Evolutionary conservation across 2,797 vertebrate species (phyloP).

Genomic region (Spea hammondii): DNA sequence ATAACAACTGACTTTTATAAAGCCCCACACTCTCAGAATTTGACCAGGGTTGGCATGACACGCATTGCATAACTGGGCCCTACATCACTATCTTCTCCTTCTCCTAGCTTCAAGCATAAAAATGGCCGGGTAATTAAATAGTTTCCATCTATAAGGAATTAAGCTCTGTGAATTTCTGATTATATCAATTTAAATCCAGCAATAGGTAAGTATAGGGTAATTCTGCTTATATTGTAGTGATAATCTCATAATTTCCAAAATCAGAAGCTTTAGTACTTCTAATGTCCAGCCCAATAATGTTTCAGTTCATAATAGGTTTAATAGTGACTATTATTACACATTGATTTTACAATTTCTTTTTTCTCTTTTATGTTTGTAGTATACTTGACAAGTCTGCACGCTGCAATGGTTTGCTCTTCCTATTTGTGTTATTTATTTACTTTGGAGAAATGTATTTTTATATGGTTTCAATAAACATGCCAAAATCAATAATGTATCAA

Average conservation of each 20-base stretch:
- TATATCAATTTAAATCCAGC: conserved; percentile 55
- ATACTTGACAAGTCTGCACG: conserved; percentile 45
- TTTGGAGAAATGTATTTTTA: conserved; percentile 41
- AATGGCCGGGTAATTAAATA: too few species aligned
- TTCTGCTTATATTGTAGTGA: conserved; percentile 62
- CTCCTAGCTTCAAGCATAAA: too few species aligned
- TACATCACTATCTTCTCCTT: too few species aligned
- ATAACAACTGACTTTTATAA: too few species aligned
- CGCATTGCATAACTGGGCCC: too few species aligned
- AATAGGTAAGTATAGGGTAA: conserved; percentile 3
- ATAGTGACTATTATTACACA: conserved; percentile 57
- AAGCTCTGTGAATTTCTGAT: conserved; percentile 40
- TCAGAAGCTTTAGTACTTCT: conserved; percentile 52
- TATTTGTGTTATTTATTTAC: conserved; percentile 52
- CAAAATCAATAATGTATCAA: conserved; percentile 60
- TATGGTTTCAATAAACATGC: conserved; percentile 47
- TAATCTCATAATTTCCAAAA: conserved; percentile 55
- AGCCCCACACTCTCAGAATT: too few species aligned
- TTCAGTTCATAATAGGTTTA: conserved; percentile 56
- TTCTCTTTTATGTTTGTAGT: conserved; percentile 34
- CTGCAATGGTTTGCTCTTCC: conserved; percentile 44
- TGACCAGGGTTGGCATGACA: too few species aligned
- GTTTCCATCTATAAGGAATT: too few species aligned
- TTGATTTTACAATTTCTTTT: conserved; percentile 56
- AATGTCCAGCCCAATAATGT: conserved; percentile 51